phyloP scores from a whole-genome alignment of 1,140 invertebrate genomes.

The Ptiloglossa arizonensis region DNA sequence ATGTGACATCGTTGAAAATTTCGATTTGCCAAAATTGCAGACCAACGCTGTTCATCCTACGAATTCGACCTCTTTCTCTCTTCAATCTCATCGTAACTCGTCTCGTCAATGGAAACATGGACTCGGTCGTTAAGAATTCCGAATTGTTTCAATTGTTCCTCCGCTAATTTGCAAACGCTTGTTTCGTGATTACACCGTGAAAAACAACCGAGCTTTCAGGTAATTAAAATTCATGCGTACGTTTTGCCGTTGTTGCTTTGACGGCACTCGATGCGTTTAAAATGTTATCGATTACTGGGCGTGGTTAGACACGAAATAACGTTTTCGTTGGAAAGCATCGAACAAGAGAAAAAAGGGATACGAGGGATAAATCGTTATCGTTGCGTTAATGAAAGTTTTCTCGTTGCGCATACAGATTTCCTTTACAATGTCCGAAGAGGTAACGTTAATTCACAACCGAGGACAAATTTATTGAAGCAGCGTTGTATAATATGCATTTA shows the following conservation, averaged over 20 bases:
- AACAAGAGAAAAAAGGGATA: no score
- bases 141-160: neutral
- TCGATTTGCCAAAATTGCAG: constrained; percentile 45
- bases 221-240: neutral
- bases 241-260: neutral
- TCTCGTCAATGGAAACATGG: neutral
- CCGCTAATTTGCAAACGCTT: neutral
- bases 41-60: constrained; percentile 4
- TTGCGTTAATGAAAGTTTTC: neutral
- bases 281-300: constrained; percentile 41
- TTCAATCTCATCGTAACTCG: neutral
- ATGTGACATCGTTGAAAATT: constrained; percentile 44
- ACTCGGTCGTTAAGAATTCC: neutral
- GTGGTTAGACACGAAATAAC: neutral
- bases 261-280: neutral
- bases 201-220: neutral
- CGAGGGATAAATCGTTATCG: no score
- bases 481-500: no score
- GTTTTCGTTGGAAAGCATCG: neutral
- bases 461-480: no score
- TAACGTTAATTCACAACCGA: no score
- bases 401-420: no score
- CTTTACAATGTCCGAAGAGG: neutral
- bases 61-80: constrained; percentile 18
- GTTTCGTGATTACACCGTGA: neutral